Evolutionary conservation across 2,113 vertebrate species (phyloP).

Genomic region (Anarrhichthys ocellatus): DNA sequence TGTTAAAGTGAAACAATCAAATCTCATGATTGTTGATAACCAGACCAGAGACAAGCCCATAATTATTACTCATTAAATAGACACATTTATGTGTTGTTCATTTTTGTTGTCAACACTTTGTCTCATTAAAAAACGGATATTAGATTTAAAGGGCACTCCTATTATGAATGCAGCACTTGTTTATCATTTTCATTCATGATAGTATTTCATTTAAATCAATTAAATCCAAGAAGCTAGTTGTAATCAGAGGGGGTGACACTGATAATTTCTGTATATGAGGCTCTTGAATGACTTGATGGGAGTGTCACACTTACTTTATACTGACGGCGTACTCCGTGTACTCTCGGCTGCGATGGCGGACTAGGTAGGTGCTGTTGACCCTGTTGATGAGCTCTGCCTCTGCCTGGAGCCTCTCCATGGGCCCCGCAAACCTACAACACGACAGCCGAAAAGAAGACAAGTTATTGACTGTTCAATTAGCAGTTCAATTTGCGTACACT

Average conservation of each 20-base stretch:
- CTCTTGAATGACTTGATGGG: neutral
- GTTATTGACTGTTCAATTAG: neutral
- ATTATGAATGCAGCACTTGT: neutral
- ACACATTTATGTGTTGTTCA: neutral
- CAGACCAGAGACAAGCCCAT: neutral
- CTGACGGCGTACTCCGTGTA: conserved; percentile 96
- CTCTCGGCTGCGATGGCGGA: conserved; percentile 94
- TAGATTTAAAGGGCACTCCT: neutral
- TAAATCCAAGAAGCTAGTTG: neutral
- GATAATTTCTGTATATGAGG: neutral
- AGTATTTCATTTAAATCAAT: neutral
- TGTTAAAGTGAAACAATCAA: neutral
- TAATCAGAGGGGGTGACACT: neutral
- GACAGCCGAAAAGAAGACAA: neutral
- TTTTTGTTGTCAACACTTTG: neutral
- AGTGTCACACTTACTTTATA: conserved; percentile 91
- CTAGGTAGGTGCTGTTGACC: conserved; percentile 95
- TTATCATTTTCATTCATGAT: neutral
- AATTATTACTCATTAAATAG: neutral
- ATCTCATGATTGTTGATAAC: neutral
- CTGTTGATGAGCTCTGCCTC: conserved; percentile 93
- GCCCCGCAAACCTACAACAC: conserved; percentile 91
- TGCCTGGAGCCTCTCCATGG: conserved; percentile 94
- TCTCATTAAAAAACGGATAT: neutral
- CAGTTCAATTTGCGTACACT: neutral